Conservation (phyloP, 2,797 vertebrate genomes). For the Apogon hyalosoma region DNA sequence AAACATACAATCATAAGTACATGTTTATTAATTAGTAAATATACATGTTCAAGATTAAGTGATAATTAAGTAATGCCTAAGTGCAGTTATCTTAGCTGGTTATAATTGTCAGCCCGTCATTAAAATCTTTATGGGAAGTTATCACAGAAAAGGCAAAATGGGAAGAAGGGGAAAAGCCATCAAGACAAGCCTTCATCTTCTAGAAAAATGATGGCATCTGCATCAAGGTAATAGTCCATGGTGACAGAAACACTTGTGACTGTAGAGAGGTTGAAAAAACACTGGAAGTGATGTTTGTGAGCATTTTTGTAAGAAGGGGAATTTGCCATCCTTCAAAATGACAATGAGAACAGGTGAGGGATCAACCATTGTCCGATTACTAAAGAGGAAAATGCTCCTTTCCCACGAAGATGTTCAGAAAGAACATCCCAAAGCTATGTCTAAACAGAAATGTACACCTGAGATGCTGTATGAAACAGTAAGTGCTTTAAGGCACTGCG, state of each 20-base stretch:
- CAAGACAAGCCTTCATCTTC: constrained; percentile 37
- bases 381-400: constrained; percentile 3
- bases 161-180: constrained; percentile 21
- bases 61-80: constrained; percentile 66
- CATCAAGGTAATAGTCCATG: constrained; percentile 9
- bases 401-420: neutral
- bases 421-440: neutral
- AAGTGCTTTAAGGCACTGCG: constrained; percentile 56
- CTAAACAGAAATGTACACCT: constrained; percentile 35
- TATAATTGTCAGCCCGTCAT: constrained; percentile 42
- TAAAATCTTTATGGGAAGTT: constrained; percentile 32
- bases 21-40: constrained; percentile 80
- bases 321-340: constrained; percentile 74
- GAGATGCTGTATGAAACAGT: constrained; percentile 23
- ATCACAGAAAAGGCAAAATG: constrained; percentile 19
- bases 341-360: constrained; percentile 74
- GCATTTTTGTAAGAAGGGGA: constrained; percentile 1
- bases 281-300: constrained; percentile 12
- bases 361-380: neutral
- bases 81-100: constrained; percentile 67
- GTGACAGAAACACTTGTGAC: constrained; percentile 50
- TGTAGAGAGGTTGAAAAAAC: constrained; percentile 56
- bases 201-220: constrained; percentile 10
- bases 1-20: constrained; percentile 84
- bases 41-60: constrained; percentile 78